Evolutionary conservation across 1,140 invertebrate species (phyloP).

Genomic region (Bacillus rossius): DNA sequence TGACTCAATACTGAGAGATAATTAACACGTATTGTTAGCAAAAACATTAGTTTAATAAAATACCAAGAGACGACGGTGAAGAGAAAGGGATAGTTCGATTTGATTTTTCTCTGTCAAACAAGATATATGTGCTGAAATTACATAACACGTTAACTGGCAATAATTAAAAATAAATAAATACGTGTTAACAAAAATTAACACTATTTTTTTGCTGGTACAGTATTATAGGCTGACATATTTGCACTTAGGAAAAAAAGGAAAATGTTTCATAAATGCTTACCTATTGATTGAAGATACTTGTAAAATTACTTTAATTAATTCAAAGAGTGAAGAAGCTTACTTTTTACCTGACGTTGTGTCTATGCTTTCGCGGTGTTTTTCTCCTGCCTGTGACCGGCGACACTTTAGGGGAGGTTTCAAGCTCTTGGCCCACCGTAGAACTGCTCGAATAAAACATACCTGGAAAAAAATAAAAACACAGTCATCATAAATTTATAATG

Average conservation of each 20-base stretch:
- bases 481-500: conserved; percentile 5
- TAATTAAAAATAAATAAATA: background rate
- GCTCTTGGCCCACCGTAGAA: conserved; percentile 17
- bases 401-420: conserved; percentile 23
- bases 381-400: conserved; percentile 23
- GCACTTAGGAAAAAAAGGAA: no score
- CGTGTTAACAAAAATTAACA: background rate
- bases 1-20: no score
- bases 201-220: no score
- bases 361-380: conserved; percentile 12
- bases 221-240: no score
- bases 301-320: background rate
- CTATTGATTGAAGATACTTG: background rate
- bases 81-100: no score
- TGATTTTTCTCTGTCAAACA: no score
- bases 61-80: no score
- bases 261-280: no score
- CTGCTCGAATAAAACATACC: conserved; percentile 5
- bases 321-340: conserved; percentile 16
- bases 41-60: no score
- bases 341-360: conserved; percentile 29
- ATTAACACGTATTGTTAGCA: no score
- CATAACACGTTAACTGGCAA: background rate
- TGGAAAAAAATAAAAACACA: conserved; percentile 9
- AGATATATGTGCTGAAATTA: no score